phyloP scores from a whole-genome alignment of 2,888 invertebrate genomes.

The Lithophane ornitopus region DNA sequence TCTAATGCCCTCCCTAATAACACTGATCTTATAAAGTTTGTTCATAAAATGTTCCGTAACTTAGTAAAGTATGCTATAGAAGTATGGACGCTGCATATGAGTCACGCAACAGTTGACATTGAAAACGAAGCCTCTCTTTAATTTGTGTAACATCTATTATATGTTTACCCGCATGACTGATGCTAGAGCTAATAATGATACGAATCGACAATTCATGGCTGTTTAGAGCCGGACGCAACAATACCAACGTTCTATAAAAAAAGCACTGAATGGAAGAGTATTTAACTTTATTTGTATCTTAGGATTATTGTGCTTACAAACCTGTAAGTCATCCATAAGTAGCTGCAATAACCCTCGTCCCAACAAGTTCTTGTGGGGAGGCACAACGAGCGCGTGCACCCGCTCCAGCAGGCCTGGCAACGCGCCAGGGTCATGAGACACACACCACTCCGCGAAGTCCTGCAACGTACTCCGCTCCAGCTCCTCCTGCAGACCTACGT shows the following conservation, averaged over 20 bases:
- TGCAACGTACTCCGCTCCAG: slow-evolving; percentile 92
- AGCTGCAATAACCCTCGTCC: slow-evolving; percentile 86
- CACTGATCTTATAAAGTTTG: not conserved
- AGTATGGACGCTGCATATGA: slow-evolving; percentile 29
- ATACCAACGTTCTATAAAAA: slow-evolving; percentile 6
- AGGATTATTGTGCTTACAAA: slow-evolving; percentile 65
- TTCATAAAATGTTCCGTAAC: slow-evolving; percentile 10
- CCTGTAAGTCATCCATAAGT: slow-evolving; percentile 82
- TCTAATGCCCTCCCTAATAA: not conserved
- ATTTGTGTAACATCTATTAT: slow-evolving; percentile 55
- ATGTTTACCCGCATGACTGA: slow-evolving; percentile 50
- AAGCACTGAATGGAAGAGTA: not conserved
- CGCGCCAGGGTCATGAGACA: slow-evolving; percentile 92
- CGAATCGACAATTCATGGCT: slow-evolving; percentile 40
- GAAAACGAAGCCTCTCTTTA: slow-evolving; percentile 60
- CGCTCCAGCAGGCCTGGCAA: slow-evolving; percentile 92
- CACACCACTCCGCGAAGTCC: slow-evolving; percentile 93
- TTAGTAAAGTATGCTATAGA: not conserved
- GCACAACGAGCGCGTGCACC: slow-evolving; percentile 91
- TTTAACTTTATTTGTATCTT: slow-evolving; percentile 5
- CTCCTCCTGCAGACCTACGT: slow-evolving; percentile 87
- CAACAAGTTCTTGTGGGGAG: slow-evolving; percentile 83
- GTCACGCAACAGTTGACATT: slow-evolving; percentile 64
- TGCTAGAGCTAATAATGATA: slow-evolving; percentile 35
- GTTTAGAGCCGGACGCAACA: slow-evolving; percentile 19